Conservation (phyloP, 1,140 invertebrate species). For the Solenopsis invicta region DNA sequence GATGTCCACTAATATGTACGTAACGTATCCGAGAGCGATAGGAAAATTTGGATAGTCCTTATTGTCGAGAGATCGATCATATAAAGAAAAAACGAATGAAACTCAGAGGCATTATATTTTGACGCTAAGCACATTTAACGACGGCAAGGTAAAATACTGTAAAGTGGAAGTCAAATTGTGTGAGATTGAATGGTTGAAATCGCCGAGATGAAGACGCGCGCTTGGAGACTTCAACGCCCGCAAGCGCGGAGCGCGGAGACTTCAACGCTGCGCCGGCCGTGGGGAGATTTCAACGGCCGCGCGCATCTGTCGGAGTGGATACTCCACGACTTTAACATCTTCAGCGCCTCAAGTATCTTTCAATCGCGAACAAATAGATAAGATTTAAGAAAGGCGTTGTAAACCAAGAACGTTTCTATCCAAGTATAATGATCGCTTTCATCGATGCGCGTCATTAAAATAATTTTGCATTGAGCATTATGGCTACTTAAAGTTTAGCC, state of each 20-base stretch:
- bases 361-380: background rate
- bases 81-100: background rate
- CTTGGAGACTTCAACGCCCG: conserved; percentile 39
- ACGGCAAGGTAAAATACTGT: too few species aligned
- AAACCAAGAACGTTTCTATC: background rate
- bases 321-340: background rate
- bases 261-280: background rate
- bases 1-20: background rate
- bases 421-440: background rate
- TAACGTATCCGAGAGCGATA: background rate
- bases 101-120: background rate
- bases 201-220: background rate
- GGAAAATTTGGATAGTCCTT: background rate
- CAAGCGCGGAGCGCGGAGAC: background rate
- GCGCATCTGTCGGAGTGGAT: background rate
- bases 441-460: background rate
- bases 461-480: background rate
- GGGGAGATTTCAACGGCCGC: conserved; percentile 6
- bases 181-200: conserved; percentile 5
- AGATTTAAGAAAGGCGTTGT: background rate
- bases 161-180: background rate
- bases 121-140: too few species aligned
- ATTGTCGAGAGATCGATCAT: background rate
- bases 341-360: background rate
- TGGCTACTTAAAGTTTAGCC: background rate